Evolutionary conservation across 2,797 vertebrate species (phyloP), one percentile per base, ranked within the genome.

Genomic region (Poeciliopsis presidionis): DNA sequence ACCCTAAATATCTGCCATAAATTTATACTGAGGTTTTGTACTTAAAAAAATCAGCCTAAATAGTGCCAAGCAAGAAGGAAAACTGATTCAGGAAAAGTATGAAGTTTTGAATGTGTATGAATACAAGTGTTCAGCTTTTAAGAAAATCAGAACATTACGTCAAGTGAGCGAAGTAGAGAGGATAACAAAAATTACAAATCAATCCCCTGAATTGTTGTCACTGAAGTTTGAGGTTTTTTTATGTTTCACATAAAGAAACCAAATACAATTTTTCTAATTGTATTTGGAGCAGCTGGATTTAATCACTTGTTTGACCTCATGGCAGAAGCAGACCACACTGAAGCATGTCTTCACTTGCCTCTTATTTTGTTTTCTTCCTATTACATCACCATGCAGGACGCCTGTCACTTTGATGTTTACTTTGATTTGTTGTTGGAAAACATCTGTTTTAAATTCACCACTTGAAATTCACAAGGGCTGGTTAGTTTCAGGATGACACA

Each of bases 281-380:
- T 55, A 80, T 84, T 79, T 85, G 72, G 81, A 90, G 87, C 92
- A 93, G 92, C 87, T 93, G 91, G 85, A 85, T 88, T 77, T 82
- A 85, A 92, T 93, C 92, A 91, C 72, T 81, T 74, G 28, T 72
- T 41, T 82, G 79, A 90, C 77, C 80, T 89, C 89, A 93, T 90
- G 84, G 82, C 87, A 82, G 82, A 41, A 85, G 70, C 87, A 93
- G 94, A 95, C 94, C 94, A 94, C 94, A 94, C 91, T 83, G 92
- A 93, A 92, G 86, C 57, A 77, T 86, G 81, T 91, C 90, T 88
- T 91, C 88, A 82, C 79, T 87, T 85, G 75, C 73, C 74, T 72
- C 78, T 81, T 91, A 87, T 94, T 95, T 95, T 84, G 70, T 85
- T 84, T 83, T 86, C 39, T 77, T 83, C 57, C 55, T 63, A 80